A percentile compares a stretch with the other conserved stretches of the same genome.
These are phyloP conservation scores for Telmatherina bonti DNA, from an alignment of 2,797 vertebrate genomes.

Conservation along the genomic window DNA sequence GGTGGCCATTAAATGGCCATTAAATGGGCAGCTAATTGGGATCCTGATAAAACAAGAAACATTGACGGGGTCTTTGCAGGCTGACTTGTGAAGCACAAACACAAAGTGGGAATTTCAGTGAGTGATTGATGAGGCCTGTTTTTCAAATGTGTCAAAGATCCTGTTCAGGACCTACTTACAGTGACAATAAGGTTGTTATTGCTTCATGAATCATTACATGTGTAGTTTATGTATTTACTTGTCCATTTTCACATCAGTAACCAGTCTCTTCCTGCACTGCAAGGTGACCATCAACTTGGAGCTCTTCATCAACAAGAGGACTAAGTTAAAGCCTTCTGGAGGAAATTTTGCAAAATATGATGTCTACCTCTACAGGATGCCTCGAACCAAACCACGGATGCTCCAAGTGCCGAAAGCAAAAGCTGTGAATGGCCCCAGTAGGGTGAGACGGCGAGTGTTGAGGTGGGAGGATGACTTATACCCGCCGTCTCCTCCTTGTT, in stretches of 20 bases:
- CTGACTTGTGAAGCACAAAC: no score
- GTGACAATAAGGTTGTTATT: background rate
- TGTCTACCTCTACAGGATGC: constrained; percentile 68
- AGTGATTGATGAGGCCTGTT: no score
- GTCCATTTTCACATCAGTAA: constrained; percentile 18
- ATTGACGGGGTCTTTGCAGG: no score
- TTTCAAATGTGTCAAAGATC: background rate
- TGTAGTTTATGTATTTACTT: constrained; percentile 3
- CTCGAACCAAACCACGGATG: constrained; percentile 29
- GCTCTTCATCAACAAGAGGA: constrained; percentile 63
- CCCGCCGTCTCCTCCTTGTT: constrained; percentile 51
- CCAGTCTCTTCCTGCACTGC: constrained; percentile 16
- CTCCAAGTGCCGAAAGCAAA: constrained; percentile 2
- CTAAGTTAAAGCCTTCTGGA: constrained; percentile 30
- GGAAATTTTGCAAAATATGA: constrained; percentile 55
- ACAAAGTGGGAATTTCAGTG: no score
- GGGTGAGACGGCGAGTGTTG: constrained; percentile 44
- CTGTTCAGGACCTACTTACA: background rate
- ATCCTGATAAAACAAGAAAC: no score
- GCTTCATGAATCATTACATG: no score
- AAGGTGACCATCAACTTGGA: constrained; percentile 75
- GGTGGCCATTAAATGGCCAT: no score
- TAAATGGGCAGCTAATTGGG: no score
- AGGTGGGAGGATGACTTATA: constrained; percentile 66
- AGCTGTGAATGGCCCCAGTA: constrained; percentile 23